phyloP scores from a whole-genome alignment of 1,140 invertebrate species.

The Phymastichus coffea region DNA sequence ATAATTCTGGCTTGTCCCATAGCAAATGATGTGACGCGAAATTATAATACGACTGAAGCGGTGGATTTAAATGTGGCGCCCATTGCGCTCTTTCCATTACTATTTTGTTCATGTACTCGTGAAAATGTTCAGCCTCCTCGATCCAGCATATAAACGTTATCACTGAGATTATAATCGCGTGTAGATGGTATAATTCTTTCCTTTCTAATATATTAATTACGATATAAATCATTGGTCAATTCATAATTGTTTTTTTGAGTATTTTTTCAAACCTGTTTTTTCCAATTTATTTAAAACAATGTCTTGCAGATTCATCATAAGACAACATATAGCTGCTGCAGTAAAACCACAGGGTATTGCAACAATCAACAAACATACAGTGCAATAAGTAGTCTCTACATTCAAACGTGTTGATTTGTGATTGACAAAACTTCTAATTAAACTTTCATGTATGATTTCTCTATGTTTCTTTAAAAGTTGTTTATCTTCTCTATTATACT shows the following conservation, averaged over 20 bases:
- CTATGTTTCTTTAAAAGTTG: conserved; percentile 55
- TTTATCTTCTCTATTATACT: conserved; percentile 52
- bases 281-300: conserved; percentile 44
- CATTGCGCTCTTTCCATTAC: conserved; percentile 58
- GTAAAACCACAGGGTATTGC: conserved; percentile 63
- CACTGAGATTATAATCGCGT: conserved; percentile 59
- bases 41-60: conserved; percentile 56
- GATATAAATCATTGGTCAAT: neutral
- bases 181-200: conserved; percentile 55
- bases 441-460: conserved; percentile 54
- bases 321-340: conserved; percentile 58
- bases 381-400: conserved; percentile 57
- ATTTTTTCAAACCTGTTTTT: conserved; percentile 8
- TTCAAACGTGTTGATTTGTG: conserved; percentile 54
- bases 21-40: conserved; percentile 59
- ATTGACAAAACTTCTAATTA: conserved; percentile 52
- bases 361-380: conserved; percentile 57
- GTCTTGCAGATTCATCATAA: conserved; percentile 61
- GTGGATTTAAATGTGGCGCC: conserved; percentile 64
- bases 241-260: neutral
- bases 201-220: conserved; percentile 28
- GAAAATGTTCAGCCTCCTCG: conserved; percentile 59
- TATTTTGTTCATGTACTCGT: conserved; percentile 59
- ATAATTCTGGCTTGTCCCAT: conserved; percentile 63
- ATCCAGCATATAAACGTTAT: conserved; percentile 63